A percentile compares a stretch with the other conserved stretches of the same genome.
These are phyloP conservation scores for Prionailurus bengalensis DNA, from an alignment of 2,113 vertebrate species.

Conservation along the genomic window DNA sequence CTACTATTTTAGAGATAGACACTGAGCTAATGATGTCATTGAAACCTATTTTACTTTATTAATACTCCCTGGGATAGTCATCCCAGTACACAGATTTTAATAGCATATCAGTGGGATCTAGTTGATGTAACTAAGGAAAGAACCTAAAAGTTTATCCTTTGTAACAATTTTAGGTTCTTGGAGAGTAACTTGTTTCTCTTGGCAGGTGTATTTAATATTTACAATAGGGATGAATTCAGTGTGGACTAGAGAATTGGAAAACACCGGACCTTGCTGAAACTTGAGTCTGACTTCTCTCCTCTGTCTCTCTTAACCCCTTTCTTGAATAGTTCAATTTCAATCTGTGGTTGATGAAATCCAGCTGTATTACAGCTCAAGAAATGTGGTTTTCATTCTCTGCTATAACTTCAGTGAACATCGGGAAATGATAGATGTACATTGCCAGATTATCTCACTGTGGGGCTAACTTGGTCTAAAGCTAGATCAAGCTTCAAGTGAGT, in stretches of 20 bases:
- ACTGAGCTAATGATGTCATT: neutral
- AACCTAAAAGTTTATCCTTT: conserved; percentile 86
- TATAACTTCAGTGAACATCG: neutral
- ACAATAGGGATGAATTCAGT: neutral
- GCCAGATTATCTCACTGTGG: neutral
- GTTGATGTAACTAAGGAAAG: neutral
- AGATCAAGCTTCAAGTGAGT: neutral
- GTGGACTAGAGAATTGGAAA: conserved; percentile 89
- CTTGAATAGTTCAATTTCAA: conserved; percentile 84
- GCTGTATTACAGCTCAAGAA: conserved; percentile 89
- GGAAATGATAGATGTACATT: neutral
- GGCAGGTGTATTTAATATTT: neutral
- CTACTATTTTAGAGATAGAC: neutral
- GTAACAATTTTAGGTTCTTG: rapidly evolving
- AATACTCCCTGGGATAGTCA: neutral
- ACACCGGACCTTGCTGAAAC: conserved; percentile 89
- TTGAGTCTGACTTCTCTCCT: conserved; percentile 83
- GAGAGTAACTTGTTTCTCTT: conserved; percentile 81
- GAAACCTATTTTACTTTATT: neutral
- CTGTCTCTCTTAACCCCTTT: neutral
- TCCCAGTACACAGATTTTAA: neutral
- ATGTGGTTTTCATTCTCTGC: conserved; percentile 57
- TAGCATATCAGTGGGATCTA: neutral
- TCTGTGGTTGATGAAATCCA: conserved; percentile 90
- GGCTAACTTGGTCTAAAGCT: neutral